phyloP scores from a whole-genome alignment of 2,113 vertebrate genomes.

The Megaleporinus macrocephalus region DNA sequence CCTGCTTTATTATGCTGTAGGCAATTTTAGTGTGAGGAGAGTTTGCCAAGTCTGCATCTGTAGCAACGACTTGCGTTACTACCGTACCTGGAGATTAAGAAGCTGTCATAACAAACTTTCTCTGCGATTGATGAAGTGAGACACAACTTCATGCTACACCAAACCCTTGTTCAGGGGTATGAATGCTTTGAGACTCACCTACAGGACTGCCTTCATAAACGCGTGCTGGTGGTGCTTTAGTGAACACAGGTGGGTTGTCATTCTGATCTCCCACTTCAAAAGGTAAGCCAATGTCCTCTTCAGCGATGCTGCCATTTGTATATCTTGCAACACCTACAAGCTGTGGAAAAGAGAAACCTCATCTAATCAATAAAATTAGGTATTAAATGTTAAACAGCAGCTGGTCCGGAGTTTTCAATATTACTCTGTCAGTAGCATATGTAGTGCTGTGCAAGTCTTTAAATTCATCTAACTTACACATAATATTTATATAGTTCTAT shows the following conservation, averaged over 20 bases:
- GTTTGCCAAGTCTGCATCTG: conserved; percentile 49
- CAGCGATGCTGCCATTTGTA: conserved; percentile 44
- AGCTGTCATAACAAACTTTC: background rate
- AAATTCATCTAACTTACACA: too few relatives aligned
- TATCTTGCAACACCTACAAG: conserved; percentile 51
- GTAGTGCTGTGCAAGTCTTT: too few relatives aligned
- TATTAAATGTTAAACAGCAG: too few relatives aligned
- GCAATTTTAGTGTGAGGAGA: conserved; percentile 44
- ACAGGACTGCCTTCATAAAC: conserved; percentile 56
- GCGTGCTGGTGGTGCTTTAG: background rate
- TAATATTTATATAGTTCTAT: too few relatives aligned
- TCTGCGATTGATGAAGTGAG: too few relatives aligned
- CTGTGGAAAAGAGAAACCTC: conserved; percentile 32
- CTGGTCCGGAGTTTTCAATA: too few relatives aligned
- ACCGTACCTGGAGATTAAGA: conserved; percentile 45
- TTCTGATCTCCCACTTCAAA: conserved; percentile 61
- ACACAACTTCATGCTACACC: background rate
- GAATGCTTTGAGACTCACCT: conserved; percentile 38
- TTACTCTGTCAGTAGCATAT: too few relatives aligned
- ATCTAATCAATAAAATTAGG: too few relatives aligned
- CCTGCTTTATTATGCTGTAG: conserved; percentile 58
- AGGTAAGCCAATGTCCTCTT: conserved; percentile 45
- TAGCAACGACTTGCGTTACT: conserved; percentile 48
- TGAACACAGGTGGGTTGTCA: conserved; percentile 64
- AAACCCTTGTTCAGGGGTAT: background rate